Base-by-base conservation (phyloP, 1,140 invertebrate genomes). In the Potamilus streckersoni region DNA sequence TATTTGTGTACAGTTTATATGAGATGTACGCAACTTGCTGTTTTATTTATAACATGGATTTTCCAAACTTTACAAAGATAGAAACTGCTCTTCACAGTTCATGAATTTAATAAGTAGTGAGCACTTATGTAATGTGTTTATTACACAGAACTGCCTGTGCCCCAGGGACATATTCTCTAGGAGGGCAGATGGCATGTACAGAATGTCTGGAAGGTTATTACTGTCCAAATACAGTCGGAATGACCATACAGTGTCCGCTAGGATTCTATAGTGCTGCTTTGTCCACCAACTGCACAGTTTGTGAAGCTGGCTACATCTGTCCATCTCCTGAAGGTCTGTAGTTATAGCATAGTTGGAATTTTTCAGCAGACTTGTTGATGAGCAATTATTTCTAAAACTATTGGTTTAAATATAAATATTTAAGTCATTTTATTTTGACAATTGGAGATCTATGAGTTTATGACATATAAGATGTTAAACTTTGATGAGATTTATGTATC, bases 301-400 rank as follows among this genome's bases (percentile, higher is more conserved):
- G 87, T 82, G 85, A 86, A 70, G 71, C 83, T 12, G 87, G 87
- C 2, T 88, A 73, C 66, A 80, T 81, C 62, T 88, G 87, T 66
- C 82, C 83, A 2, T 76, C 75, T 15, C 62, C 72, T 64, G 69
- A 79, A 81, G 76, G 83, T 85, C 11, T 49, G 5, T 49, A 49
- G 11, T 49, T 49, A 49, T 49, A 6, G 38, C 38, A 49, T 11
- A 49, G 38, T 49, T 6, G 5, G 38, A 8, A 49, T 49, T 49
- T 49, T 49, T 49, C 6, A 6, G 38, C 38, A 49, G 4, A 49
- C 38, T 8, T 8, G 38, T 49, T 49, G 0, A 49, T 49, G 0
- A 49, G 38, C 38, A 11, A 49, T 49, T 49, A 8, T 49, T 6
- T 49, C 38, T 8, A 49, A 49, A 49, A 49, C 0, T 8, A 0